These are phyloP conservation scores for Platorchestia sp. DNA, from an alignment of 1,140 invertebrate species.

Conservation along the genomic window DNA sequence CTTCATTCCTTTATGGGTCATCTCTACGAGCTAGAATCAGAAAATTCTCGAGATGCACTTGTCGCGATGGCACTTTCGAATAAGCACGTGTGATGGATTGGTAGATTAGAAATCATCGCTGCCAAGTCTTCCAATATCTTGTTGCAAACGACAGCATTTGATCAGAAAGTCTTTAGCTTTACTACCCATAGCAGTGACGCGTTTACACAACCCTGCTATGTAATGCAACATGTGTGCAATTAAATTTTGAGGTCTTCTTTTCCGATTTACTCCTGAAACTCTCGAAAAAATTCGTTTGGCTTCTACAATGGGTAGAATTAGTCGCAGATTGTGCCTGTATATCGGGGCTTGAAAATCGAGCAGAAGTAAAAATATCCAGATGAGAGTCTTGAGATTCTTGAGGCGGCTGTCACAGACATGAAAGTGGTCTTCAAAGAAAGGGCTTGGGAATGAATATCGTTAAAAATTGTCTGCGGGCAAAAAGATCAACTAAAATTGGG, in stretches of 20 bases:
- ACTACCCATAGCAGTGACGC: background rate
- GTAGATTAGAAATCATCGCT: background rate
- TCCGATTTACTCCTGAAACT: background rate
- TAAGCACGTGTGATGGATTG: background rate
- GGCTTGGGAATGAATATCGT: background rate
- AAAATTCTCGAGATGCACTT: background rate
- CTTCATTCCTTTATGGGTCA: background rate
- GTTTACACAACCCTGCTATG: background rate
- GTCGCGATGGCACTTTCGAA: background rate
- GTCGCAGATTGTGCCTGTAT: background rate
- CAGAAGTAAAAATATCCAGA: background rate
- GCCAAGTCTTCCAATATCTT: background rate
- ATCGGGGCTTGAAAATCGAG: background rate
- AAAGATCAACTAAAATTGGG: background rate
- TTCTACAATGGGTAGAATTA: background rate
- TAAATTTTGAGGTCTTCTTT: background rate
- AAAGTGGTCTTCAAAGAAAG: background rate
- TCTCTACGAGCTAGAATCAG: background rate
- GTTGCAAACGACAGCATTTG: background rate
- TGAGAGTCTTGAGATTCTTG: background rate
- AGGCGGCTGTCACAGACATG: background rate
- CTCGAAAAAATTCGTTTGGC: background rate
- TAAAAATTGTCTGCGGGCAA: background rate
- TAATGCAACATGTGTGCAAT: background rate
- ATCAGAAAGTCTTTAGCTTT: background rate